These are phyloP conservation scores for Micromesistius poutassou DNA, from an alignment of 2,797 vertebrate genomes.

Conservation along the genomic window DNA sequence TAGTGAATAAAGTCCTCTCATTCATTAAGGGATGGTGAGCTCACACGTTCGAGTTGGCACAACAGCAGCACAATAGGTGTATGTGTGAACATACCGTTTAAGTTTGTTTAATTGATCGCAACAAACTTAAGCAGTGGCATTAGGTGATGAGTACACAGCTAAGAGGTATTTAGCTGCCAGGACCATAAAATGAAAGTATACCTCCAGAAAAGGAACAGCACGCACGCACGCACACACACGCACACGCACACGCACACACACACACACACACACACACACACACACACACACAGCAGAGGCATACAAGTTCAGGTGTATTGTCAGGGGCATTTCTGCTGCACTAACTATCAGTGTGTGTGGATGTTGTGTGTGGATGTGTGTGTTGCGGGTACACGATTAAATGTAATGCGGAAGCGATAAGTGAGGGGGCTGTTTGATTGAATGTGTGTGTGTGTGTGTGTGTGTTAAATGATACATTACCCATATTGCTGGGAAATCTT, in stretches of 20 bases:
- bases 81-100: too few relatives aligned
- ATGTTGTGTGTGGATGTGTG: not conserved
- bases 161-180: not conserved
- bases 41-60: constrained; percentile 34
- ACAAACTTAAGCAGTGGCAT: not conserved
- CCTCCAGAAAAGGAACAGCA: constrained; percentile 1
- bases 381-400: constrained; percentile 35
- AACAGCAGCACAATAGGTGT: not conserved
- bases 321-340: not conserved
- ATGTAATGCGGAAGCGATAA: constrained; percentile 52
- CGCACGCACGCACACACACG: not conserved
- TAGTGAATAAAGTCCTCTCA: not conserved
- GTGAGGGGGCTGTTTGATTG: constrained; percentile 7
- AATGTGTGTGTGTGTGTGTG: constrained; percentile 17
- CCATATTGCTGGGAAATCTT: not conserved
- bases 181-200: not conserved
- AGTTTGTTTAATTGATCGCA: not conserved
- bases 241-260: not conserved
- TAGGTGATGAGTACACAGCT: not conserved
- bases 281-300: not conserved
- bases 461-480: not conserved
- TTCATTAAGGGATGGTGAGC: constrained; percentile 30
- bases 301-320: not conserved
- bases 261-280: not conserved
- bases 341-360: not conserved